Base-by-base conservation (phyloP, 2,888 invertebrate genomes). In the Drosophila acutilabella region DNA sequence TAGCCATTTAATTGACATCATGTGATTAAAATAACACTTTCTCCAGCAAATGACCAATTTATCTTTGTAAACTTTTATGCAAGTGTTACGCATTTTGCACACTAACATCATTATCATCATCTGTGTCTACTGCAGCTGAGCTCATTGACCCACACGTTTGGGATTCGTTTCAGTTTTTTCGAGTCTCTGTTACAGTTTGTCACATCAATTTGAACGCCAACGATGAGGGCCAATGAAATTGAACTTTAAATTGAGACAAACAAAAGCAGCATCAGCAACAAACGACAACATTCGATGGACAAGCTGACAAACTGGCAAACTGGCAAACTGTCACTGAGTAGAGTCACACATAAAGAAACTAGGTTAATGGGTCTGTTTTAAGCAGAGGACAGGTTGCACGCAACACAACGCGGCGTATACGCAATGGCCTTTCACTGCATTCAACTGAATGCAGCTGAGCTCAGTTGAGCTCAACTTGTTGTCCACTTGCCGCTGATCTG, bases 141-240 rank as follows among this genome's bases (percentile, higher is more conserved):
- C 89, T 84, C 88, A 81, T 75, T 85, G 85, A 88, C 89, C 85
- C 86, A 85, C 85, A 85, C 89, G 85, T 89, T 66, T 64, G 45
- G 57, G 57, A 14, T 36, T 53, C 44, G 45, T 57, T 56, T 47
- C 57, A 23, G 36, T 50, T 50, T 33, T 33, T 50, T 47, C 26
- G 26, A 47, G 47, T 30, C 13, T 40, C 40, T 11, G 51, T 47
- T 56, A 30, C 41, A 38, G 20, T 51, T 64, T 87, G 88, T 89
- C 83, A 82, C 80, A 88, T 88, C 86, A 88, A 89, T 89, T 85
- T 84, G 77, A 74, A 65, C 73, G 82, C 75, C 69, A 36, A 67
- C 80, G 76, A 87, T 71, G 84, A 87, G 87, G 87, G 87, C 89
- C 89, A 89, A 88, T 89, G 89, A 89, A 87, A 89, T 87, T 87